Conservation (phyloP, 2,888 invertebrate genomes). For the Coremacera marginata region DNA sequence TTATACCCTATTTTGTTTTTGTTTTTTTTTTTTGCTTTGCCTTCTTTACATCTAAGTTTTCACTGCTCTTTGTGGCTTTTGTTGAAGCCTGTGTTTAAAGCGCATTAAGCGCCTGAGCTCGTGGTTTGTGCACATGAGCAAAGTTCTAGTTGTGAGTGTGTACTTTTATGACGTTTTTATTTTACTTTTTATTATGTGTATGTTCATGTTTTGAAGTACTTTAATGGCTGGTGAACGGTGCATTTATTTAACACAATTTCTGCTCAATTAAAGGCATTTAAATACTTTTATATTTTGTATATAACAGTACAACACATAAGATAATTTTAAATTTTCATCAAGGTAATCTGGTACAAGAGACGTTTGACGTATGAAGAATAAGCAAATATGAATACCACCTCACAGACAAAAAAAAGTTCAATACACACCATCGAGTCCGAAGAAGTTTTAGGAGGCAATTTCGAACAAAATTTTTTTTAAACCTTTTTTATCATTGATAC, state of each 20-base stretch:
- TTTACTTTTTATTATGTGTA: background rate
- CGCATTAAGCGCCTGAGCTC: background rate
- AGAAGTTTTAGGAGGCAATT: no score
- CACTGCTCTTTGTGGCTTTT: background rate
- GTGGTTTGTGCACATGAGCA: background rate
- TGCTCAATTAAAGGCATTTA: background rate
- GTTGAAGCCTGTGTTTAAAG: background rate
- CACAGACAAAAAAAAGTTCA: no score
- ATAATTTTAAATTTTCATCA: no score
- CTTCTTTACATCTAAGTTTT: background rate
- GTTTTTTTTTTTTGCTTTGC: background rate
- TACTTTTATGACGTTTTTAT: background rate
- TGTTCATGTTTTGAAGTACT: background rate
- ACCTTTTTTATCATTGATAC: no score
- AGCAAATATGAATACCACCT: no score
- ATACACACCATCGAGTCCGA: no score
- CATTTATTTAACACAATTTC: slow-evolving; percentile 21
- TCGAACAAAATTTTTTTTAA: no score
- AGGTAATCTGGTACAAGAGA: no score
- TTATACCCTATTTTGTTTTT: background rate
- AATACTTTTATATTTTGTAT: no score
- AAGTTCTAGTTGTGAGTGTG: background rate
- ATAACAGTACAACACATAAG: no score
- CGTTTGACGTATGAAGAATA: no score
- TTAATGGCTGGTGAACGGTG: slow-evolving; percentile 20